Conservation (phyloP, 2,113 vertebrate genomes). For the Sus scrofa region T2T-Sscrofa CM000824.6:212967501-212968000, state of each 20-base stretch:
- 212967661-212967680: background rate
- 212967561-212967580: background rate
- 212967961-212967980: background rate
- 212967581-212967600: background rate
- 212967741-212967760: background rate
- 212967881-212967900: background rate
- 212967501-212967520: background rate
- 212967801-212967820: background rate
- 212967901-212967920: background rate
- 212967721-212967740: background rate
- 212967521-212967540: background rate
- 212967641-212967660: background rate
- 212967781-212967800: background rate
- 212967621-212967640: accelerated
- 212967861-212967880: background rate
- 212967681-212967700: background rate
- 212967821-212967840: background rate
- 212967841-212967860: background rate
- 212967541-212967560: background rate
- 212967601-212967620: background rate
- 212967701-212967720: background rate
- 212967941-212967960: background rate
- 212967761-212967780: background rate
- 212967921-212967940: background rate
- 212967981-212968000: background rate